Base-by-base conservation (phyloP, 2,888 invertebrate species). In the Ceramica pisi region DNA sequence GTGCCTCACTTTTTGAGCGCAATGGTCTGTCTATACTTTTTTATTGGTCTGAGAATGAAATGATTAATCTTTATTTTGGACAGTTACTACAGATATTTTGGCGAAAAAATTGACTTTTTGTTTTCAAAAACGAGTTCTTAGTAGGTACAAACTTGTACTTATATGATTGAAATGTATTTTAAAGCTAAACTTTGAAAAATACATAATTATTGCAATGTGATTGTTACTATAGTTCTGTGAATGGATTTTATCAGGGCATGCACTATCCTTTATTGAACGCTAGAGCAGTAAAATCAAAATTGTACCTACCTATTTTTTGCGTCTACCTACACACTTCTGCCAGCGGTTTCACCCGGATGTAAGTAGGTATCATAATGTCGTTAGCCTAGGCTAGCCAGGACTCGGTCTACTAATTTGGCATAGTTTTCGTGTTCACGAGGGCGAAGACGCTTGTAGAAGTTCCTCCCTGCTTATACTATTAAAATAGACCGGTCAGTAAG, bases 61-160 rank as follows among this genome's bases (percentile, higher is more conserved):
- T 55, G 10, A 35, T 12, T 57, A 46, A 41, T 16, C n/a, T 21
- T 63, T 38, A n/a, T 23, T 63, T 55, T 41, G 23, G 38, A 26
- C 55, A 55, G 38, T 26, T 63, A 9, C 23, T 38, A 14, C 55
- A 55, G 14, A 26, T 26, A 31, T 21, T n/a, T 65, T 69, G 9
- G 7, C 38, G 50, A 21, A 23, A 56, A 31, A 35, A 1, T 14
- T 2, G n/a, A 35, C 16, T 14, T 71, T 35, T 35, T n/a, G 21
- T 57, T 59, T 50, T 70, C 48, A 50, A 6, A n/a, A 23, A 26
- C 23, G 4, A 69, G 4, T 57, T 26, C 38, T 56, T 69, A 38
- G 3, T n/a, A n/a, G n/a, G 38, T 38, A 69, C n/a, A 31, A 69
- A 57, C 50, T 70, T 59, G 59, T 44, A 61, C 44, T 35, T 53